These are phyloP conservation scores for Pionites leucogaster DNA, from an alignment of 2,113 vertebrate genomes.

Conservation along the genomic window DNA sequence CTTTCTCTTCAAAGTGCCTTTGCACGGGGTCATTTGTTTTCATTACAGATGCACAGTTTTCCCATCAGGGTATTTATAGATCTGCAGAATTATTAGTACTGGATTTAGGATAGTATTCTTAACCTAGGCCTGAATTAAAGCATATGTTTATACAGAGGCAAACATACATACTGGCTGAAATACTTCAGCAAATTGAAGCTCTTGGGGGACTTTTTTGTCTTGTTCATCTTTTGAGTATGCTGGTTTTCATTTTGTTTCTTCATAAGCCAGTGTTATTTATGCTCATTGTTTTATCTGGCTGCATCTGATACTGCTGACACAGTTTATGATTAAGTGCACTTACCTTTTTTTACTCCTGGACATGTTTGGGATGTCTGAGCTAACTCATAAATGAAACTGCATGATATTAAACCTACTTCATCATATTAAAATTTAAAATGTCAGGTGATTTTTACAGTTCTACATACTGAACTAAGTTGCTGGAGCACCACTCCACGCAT, in stretches of 20 bases:
- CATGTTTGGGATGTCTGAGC: background rate
- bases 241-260: background rate
- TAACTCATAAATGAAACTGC: background rate
- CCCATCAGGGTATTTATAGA: slow-evolving; percentile 31
- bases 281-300: slow-evolving; percentile 21
- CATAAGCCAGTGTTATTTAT: slow-evolving; percentile 16
- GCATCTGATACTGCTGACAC: slow-evolving; percentile 35
- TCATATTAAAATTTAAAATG: background rate
- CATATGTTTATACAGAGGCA: background rate
- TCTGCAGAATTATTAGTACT: slow-evolving; percentile 19
- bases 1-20: background rate
- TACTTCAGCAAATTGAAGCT: background rate
- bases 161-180: background rate
- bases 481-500: background rate
- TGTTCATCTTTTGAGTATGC: background rate
- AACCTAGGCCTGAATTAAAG: background rate
- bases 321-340: background rate
- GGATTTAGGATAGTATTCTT: background rate
- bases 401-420: background rate
- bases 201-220: background rate
- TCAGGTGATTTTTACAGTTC: background rate
- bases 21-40: slow-evolving; percentile 22
- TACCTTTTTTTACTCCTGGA: background rate
- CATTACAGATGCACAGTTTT: background rate
- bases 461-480: background rate